A percentile compares a stretch with the other conserved stretches of the same genome.
phyloP scores from a whole-genome alignment of 1,140 invertebrate species.

The Cydia fagiglandana region DNA sequence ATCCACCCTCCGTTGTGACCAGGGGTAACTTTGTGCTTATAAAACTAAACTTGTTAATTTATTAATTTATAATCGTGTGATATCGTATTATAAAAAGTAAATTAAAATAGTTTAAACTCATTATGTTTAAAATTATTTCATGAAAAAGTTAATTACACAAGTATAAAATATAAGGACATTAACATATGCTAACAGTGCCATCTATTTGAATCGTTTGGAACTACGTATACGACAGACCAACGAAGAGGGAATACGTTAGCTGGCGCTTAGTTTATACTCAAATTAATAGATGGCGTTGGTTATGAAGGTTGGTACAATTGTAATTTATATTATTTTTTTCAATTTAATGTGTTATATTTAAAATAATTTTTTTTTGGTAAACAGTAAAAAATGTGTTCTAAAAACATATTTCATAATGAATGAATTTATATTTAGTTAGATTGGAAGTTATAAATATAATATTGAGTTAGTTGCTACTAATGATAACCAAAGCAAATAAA shows the following conservation, averaged over 20 bases:
- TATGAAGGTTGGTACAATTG: no score
- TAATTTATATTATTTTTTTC: no score
- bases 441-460: no score
- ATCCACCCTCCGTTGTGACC: constrained; percentile 21
- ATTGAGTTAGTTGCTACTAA: no score
- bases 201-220: not conserved
- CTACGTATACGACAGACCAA: no score
- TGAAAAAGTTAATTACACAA: not conserved
- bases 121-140: not conserved
- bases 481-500: no score
- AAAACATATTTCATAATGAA: no score
- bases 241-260: not conserved
- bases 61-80: not conserved
- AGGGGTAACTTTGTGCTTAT: constrained; percentile 34
- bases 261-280: not conserved
- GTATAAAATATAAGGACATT: not conserved
- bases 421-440: no score
- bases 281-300: constrained; percentile 14
- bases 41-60: constrained; percentile 35
- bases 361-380: no score
- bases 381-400: no score
- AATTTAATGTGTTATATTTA: no score
- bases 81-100: not conserved
- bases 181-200: constrained; percentile 6
- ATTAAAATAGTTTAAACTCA: not conserved